Evolutionary conservation across 2,113 vertebrate species (phyloP).

Genomic region (Pteronura brasiliensis): DNA sequence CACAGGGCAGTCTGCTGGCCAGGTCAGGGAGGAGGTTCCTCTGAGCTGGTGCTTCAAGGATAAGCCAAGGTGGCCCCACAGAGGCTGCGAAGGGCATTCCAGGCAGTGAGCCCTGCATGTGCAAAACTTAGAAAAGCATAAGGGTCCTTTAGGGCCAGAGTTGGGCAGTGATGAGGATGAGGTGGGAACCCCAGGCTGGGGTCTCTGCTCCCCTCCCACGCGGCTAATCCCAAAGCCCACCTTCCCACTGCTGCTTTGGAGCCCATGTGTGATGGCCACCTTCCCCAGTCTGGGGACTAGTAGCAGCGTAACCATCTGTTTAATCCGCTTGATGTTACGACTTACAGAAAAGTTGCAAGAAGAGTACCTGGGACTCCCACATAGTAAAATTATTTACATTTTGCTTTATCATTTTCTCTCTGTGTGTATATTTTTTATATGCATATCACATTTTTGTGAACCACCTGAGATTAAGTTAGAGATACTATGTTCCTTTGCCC

Average conservation of each 20-base stretch:
- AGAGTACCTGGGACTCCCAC: neutral
- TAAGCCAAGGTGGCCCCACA: neutral
- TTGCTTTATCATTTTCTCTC: neutral
- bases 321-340: neutral
- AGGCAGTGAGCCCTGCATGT: neutral
- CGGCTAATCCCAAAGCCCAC: neutral
- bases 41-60: neutral
- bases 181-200: neutral
- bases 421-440: neutral
- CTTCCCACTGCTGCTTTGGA: neutral
- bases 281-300: neutral
- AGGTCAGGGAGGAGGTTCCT: neutral
- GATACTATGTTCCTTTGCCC: neutral
- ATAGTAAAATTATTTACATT: neutral
- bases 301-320: neutral
- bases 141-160: neutral
- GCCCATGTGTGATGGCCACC: neutral
- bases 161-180: neutral
- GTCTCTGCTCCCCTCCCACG: neutral
- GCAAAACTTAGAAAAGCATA: neutral
- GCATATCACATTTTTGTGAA: neutral
- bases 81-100: neutral
- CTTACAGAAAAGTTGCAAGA: neutral
- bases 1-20: neutral
- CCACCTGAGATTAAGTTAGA: neutral